Evolutionary conservation across 2,113 vertebrate genomes (phyloP).

Genomic region (Ptychochromis oligacanthus): DNA sequence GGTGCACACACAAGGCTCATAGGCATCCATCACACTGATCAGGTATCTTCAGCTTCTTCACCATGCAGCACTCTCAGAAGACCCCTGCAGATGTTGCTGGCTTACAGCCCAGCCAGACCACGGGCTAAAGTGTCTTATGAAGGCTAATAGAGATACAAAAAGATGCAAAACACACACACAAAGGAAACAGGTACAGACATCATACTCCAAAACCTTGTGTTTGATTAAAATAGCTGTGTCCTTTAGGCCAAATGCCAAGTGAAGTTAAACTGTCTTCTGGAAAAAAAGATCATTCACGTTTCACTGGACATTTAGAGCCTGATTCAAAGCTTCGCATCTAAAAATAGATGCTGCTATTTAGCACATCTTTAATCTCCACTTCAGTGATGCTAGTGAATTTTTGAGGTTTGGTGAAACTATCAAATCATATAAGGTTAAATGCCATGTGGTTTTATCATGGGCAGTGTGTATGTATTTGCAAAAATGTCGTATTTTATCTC

Average conservation of each 20-base stretch:
- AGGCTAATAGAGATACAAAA: background rate
- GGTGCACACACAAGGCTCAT: conserved; percentile 42
- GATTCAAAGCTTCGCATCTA: background rate
- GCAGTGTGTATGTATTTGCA: background rate
- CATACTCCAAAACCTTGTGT: background rate
- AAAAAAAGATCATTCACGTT: conserved; percentile 42
- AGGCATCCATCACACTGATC: conserved; percentile 78
- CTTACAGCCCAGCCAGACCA: conserved; percentile 50
- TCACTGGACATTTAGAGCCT: conserved; percentile 11
- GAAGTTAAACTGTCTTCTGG: conserved; percentile 48
- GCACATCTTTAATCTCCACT: conserved; percentile 6
- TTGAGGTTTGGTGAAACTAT: background rate
- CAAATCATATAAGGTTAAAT: background rate
- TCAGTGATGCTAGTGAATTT: conserved; percentile 1
- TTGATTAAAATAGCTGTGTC: conserved; percentile 19
- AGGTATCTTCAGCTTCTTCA: conserved; percentile 67
- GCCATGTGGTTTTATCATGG: background rate
- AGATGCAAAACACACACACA: background rate
- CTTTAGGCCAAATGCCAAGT: conserved; percentile 36
- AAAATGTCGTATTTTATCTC: background rate
- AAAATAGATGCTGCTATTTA: background rate
- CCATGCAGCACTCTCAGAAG: conserved; percentile 44
- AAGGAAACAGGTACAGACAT: background rate
- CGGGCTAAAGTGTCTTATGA: background rate
- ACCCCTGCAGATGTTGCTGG: conserved; percentile 65